Percentiles rank a stretch among this genome's conserved stretches.
phyloP scores from a whole-genome alignment of 2,888 invertebrate genomes.

The Ochropacha duplaris region DNA sequence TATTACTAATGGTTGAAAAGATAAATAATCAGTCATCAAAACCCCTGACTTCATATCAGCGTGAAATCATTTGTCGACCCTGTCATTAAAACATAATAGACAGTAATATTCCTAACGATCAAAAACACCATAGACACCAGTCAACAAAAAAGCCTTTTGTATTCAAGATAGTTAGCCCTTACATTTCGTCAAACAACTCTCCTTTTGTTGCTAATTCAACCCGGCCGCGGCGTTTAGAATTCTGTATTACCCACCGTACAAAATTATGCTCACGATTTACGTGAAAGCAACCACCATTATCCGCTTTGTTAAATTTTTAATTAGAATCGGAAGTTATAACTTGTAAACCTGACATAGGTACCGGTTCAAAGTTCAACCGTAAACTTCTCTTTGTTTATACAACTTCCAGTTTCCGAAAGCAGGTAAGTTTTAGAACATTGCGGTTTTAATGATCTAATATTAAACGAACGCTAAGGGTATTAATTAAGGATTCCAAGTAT shows the following conservation, averaged over 20 bases:
- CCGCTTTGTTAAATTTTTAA: slow-evolving; percentile 75
- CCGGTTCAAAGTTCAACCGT: slow-evolving; percentile 70
- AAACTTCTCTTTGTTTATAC: slow-evolving; percentile 79
- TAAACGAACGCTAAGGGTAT: slow-evolving; percentile 77
- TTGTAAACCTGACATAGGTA: slow-evolving; percentile 73
- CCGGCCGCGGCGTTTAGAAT: slow-evolving; percentile 19
- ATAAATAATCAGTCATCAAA: background rate
- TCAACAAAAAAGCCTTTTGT: slow-evolving; percentile 5
- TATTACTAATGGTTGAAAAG: too few species aligned
- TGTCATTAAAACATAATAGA: background rate
- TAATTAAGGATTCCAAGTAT: slow-evolving; percentile 77
- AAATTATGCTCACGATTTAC: slow-evolving; percentile 48
- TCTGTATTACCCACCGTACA: slow-evolving; percentile 26
- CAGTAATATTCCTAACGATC: background rate
- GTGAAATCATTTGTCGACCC: background rate
- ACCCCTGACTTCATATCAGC: background rate
- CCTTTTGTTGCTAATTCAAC: slow-evolving; percentile 18
- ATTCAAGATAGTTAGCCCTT: slow-evolving; percentile 10
- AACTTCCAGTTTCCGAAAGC: slow-evolving; percentile 72
- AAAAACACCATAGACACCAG: background rate
- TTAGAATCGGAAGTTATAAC: slow-evolving; percentile 72
- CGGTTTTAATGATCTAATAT: slow-evolving; percentile 83
- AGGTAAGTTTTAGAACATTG: slow-evolving; percentile 81
- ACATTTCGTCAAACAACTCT: slow-evolving; percentile 10
- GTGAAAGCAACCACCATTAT: slow-evolving; percentile 53